Evolutionary conservation across 2,113 vertebrate genomes (phyloP), one percentile per base, ranked within the genome.

Genomic region (Syrrhaptes paradoxus): DNA sequence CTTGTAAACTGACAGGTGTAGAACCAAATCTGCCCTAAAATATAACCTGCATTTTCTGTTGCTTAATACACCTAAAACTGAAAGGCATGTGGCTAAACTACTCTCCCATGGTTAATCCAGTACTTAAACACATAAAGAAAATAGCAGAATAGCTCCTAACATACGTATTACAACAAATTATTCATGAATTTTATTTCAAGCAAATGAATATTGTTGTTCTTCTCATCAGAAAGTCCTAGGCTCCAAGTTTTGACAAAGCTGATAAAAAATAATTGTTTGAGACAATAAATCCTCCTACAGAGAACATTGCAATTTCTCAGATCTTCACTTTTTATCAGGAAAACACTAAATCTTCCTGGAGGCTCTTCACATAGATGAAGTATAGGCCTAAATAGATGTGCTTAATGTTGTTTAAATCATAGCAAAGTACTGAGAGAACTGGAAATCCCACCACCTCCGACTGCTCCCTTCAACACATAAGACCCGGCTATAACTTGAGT

Each of bases 351-450:
- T 67, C 92, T 97, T 85, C 88, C 96, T 84, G 32, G 52, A 95
- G 71, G 68, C 92, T 95, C 91, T 95, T 95, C 93, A 94, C 88
- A 51, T 46, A 73, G 79, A 91, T 93, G 84, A 97, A 93, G 87
- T 90, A 94, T 79, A 76, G 84, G 54, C 54, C 91, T 91, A 95
- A 95, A 90, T 77, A 93, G 77, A 81, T 95, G 91, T 89, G 68
- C 80, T 95, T 97, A 95, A 96, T 92, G 71, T 91, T 96, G 67
- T 94, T 86, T 97, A 95, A 97, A 97, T 96, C 96, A 95, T 86
- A 93, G 90, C 80, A 70, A 89, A 92, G 73, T 76, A 95, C 81
- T 63, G 91, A 95, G 54, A 92, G 46, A 74, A 36, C 86, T 94
- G 82, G 88, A 97, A 96, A 95, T 89, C 87, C 96, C 76, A 65